phyloP scores from a whole-genome alignment of 2,113 vertebrate species.

The Xerus inauris region DNA sequence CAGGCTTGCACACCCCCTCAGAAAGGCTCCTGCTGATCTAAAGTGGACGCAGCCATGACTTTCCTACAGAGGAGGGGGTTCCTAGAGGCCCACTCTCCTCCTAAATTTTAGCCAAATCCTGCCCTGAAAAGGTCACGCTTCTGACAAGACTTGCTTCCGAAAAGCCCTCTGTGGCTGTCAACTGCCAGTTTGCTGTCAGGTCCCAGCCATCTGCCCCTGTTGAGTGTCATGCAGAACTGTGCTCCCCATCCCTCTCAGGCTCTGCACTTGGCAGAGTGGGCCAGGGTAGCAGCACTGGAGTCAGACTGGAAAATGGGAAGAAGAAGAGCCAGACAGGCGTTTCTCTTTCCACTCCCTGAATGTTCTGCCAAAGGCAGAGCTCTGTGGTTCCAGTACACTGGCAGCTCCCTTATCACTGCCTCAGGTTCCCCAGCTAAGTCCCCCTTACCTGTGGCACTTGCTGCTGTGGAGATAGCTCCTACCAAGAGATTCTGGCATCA shows the following conservation, averaged over 20 bases:
- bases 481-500: not conserved
- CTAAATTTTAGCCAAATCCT: not conserved
- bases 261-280: not conserved
- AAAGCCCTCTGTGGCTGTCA: not conserved
- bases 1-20: not conserved
- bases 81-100: not conserved
- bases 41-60: not conserved
- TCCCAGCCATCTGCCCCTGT: not conserved
- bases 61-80: too few species aligned
- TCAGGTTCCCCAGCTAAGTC: not conserved
- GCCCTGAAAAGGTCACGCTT: not conserved
- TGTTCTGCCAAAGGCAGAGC: not conserved
- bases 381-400: not conserved
- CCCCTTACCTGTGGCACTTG: too few species aligned
- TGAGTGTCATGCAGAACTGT: not conserved
- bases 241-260: not conserved
- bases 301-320: too few species aligned
- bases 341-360: not conserved
- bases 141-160: too few species aligned
- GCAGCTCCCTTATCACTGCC: not conserved
- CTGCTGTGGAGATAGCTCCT: too few species aligned
- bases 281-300: not conserved
- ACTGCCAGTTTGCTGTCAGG: not conserved
- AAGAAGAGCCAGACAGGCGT: not conserved
- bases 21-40: too few species aligned